phyloP scores from a whole-genome alignment of 37 sponge, comb jelly and placozoan species.

The Agelas oroides region DNA sequence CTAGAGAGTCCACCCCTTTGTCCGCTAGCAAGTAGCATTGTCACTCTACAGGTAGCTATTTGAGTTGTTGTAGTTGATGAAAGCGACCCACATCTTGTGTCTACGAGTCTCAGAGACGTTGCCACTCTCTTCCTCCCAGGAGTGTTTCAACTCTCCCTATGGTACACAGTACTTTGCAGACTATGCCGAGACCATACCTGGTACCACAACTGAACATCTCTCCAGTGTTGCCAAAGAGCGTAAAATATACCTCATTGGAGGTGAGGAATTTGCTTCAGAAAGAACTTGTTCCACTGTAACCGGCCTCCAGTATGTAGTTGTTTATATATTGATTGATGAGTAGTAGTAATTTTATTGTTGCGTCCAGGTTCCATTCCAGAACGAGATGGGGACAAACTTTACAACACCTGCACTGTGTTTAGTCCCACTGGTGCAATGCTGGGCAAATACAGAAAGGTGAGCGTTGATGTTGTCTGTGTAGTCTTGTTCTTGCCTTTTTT shows the following conservation, averaged over 20 bases:
- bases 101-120: too few relatives aligned
- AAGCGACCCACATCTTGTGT: too few relatives aligned
- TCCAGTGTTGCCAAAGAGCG: constrained; percentile 83
- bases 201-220: constrained; percentile 63
- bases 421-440: constrained; percentile 83
- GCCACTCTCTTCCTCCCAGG: constrained; percentile 49
- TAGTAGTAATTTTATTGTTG: neutral
- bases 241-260: constrained; percentile 85
- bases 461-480: neutral
- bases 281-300: too few relatives aligned
- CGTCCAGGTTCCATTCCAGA: constrained; percentile 94
- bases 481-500: too few relatives aligned
- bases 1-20: too few relatives aligned
- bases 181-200: constrained; percentile 94
- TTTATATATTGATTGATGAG: too few relatives aligned
- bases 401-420: constrained; percentile 91
- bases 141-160: constrained; percentile 98
- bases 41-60: too few relatives aligned
- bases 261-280: constrained; percentile 26
- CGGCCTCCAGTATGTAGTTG: too few relatives aligned
- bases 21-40: too few relatives aligned
- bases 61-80: too few relatives aligned
- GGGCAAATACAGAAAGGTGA: constrained; percentile 89
- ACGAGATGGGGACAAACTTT: constrained; percentile 78
- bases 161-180: constrained; percentile 87